Percentiles rank a stretch among this genome's conserved stretches.
Conservation (phyloP, 2,888 invertebrate genomes). For the Callyntrura sp. region DNA sequence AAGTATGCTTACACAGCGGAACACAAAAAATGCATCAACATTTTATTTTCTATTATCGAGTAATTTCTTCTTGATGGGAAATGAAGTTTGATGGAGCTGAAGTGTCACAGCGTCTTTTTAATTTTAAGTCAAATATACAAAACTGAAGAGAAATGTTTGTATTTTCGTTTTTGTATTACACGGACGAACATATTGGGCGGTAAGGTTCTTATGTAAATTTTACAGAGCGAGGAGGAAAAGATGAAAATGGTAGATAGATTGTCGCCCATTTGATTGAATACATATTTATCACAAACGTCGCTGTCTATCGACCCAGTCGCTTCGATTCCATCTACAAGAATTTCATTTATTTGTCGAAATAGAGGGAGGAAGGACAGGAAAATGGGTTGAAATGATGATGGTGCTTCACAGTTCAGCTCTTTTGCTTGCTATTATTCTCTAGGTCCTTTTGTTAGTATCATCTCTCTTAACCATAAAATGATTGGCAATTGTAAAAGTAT, state of each 20-base stretch:
- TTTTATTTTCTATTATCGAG: conserved; percentile 20
- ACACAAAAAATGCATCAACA: conserved; percentile 12
- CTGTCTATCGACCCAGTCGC: conserved; percentile 59
- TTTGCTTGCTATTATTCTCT: neutral
- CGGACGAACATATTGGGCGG: neutral
- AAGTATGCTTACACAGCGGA: neutral
- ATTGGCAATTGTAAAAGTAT: conserved; percentile 51
- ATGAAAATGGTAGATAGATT: conserved; percentile 52
- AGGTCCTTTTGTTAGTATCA: conserved; percentile 62
- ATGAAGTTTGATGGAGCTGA: conserved; percentile 14
- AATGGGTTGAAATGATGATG: conserved; percentile 31
- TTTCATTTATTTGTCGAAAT: conserved; percentile 40
- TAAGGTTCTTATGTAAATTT: neutral
- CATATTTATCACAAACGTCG: neutral
- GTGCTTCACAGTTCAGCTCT: neutral
- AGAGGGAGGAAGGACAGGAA: conserved; percentile 34
- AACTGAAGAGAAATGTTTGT: neutral
- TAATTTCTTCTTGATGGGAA: neutral
- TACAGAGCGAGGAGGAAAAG: conserved; percentile 20
- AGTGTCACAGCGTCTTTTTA: conserved; percentile 35
- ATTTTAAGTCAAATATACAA: neutral
- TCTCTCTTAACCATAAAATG: conserved; percentile 54
- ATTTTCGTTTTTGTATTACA: neutral
- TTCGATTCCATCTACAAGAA: conserved; percentile 50
- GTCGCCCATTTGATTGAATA: conserved; percentile 18